Base-by-base conservation (phyloP, 2,113 vertebrate genomes). In the Labrus mixtus region DNA sequence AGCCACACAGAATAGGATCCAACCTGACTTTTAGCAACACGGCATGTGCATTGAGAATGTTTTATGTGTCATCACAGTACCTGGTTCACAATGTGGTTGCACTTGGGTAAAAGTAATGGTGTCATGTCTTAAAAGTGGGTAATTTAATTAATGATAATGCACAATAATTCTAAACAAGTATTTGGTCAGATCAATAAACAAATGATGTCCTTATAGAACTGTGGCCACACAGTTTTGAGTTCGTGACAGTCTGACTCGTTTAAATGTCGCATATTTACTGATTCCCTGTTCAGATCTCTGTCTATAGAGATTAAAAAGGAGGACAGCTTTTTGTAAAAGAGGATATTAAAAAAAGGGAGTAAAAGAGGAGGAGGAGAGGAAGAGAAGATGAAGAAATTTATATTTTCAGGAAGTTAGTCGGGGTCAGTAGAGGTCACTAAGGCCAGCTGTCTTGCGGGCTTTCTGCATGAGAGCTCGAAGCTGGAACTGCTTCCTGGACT, bases 401-500 rank as follows among this genome's bases (percentile, higher is more conserved):
- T 12, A 48, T 64, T 74, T 77, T 48, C 58, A 61, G 33, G 36
- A 36, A 84, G 90, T 82, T 59, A 64, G 76, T 37, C 60, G 75
- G 65, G 71, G 85, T 98, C 80, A 99, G 95, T 98, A 99, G 85
- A 99, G 97, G 89, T 99, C 98, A 87, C 96, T 97, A 62, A 99
- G 97, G 77, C 98, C 97, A 0, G 98, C 98, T 25, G 97, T 99
- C 94, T 99, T 99, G 71, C 98, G 96, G 75, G 98, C 98, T 94
- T 99, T 99, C 90, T 99, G 98, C 98, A 99, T 99, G 71, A 99
- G 91, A 8, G 98, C 98, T 63, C 98, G 96, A 83, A 99, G 96
- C 94, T 99, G 98, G 94, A 99, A 99, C 94, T 99, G 98, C 92
- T 99, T 99, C 64, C 97, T 96, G 76, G 97, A 99, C 89, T 99